Percentiles rank a stretch among this genome's conserved stretches.
Conservation (phyloP, 30 jellyfish, hydroid and myxozoan species). For the Hydra vulgaris region DNA sequence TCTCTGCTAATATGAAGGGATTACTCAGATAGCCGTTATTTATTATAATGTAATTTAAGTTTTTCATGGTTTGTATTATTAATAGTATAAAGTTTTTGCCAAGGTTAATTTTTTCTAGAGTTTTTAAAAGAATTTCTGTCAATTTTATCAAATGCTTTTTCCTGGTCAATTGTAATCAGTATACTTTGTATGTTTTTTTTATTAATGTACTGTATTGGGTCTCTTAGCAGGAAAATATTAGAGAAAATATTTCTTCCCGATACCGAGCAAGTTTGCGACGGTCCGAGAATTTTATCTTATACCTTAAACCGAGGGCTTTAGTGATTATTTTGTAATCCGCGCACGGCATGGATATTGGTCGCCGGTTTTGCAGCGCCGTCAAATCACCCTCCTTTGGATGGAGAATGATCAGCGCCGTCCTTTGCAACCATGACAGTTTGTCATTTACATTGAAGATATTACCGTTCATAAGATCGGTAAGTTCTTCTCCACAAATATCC, state of each 20-base stretch:
- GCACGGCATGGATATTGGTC: slow-evolving; percentile 12
- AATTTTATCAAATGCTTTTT: slow-evolving; percentile 39
- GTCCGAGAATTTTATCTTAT: background rate
- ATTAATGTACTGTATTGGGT: background rate
- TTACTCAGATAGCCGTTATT: background rate
- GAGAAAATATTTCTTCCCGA: slow-evolving; percentile 32
- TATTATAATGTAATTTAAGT: no score
- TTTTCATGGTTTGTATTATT: background rate
- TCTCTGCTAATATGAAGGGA: background rate
- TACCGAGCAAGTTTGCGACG: slow-evolving; percentile 36
- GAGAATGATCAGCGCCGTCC: slow-evolving; percentile 12
- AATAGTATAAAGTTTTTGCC: background rate
- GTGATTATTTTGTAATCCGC: slow-evolving; percentile 27
- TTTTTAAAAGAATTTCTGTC: slow-evolving; percentile 23
- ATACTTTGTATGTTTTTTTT: slow-evolving; percentile 5
- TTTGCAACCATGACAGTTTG: no score
- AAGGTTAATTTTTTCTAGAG: slow-evolving; percentile 9
- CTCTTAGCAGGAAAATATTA: slow-evolving; percentile 18
- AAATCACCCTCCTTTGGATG: slow-evolving; percentile 17
- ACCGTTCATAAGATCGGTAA: background rate
- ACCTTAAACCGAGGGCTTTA: slow-evolving; percentile 16
- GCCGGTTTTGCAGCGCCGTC: slow-evolving; percentile 9
- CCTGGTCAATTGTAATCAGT: slow-evolving; percentile 27
- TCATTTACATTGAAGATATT: background rate
- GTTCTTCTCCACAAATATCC: background rate